Base-by-base conservation (phyloP, 2,797 vertebrate species). In the Hydrocynus forskahlii region DNA sequence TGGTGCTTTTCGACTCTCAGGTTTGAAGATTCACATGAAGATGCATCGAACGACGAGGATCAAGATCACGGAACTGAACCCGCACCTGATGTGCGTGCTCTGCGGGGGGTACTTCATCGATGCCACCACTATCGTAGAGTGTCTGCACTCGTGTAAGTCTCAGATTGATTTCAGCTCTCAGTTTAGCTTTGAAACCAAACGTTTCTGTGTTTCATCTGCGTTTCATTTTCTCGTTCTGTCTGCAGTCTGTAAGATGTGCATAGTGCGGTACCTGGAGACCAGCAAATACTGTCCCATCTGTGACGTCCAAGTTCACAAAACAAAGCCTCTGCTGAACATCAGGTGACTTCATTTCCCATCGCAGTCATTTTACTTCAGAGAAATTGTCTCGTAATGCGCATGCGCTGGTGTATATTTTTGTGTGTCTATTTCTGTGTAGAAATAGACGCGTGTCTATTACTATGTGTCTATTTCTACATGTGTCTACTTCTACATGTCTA, bases 211-310 rank as follows among this genome's bases (percentile, higher is more conserved):
- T 35, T 35, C 35, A n/a, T n/a, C n/a, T n/a, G n/a, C n/a, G n/a
- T n/a, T n/a, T 76, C n/a, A 57, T 76, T 17, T 64, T 72, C 25
- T 38, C 67, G 29, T 76, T 83, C 83, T 89, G 12, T 82, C 50
- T 21, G 0, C 92, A 99, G 98, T 99, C 87, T 99, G 98, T 90
- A 99, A 99, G 94, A 98, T 97, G 83, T 99, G 98, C 92, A 99
- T 99, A 86, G 98, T 99, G 75, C 96, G 96, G 84, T 99, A 99
- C 89, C 92, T 99, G 94, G 98, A 99, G 93, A 96, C 97, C 88
- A 99, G 97, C 96, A 99, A 99, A 92, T 99, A 97, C 90, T 99
- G 98, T 92, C 98, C 98, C 25, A 98, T 99, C 89, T 99, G 98
- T 89, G 97, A 99, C 85, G 98, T 99, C 81, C 98, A 99, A 92